These are phyloP conservation scores for Luehdorfia chinensis DNA, from an alignment of 1,140 invertebrate genomes.

Conservation along the genomic window DNA sequence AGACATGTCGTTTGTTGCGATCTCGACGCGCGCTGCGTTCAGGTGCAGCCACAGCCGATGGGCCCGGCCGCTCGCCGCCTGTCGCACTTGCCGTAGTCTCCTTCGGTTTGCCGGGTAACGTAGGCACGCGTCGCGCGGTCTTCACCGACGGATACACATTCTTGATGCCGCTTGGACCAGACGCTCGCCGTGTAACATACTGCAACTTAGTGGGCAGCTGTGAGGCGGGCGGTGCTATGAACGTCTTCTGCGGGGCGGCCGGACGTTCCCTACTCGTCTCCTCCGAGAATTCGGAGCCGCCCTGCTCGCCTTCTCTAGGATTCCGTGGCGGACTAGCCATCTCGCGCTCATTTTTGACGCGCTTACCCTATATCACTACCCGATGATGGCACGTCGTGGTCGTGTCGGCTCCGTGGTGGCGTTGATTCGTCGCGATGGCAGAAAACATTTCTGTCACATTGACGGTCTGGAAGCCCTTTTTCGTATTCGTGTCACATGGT, in stretches of 20 bases:
- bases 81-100: slow-evolving; percentile 28
- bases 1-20: slow-evolving; percentile 70
- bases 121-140: slow-evolving; percentile 58
- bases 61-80: slow-evolving; percentile 18
- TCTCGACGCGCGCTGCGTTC: slow-evolving; percentile 46
- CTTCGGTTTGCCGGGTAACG: slow-evolving; percentile 46
- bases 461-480: slow-evolving; percentile 74
- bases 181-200: slow-evolving; percentile 55
- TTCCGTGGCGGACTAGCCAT: slow-evolving; percentile 76
- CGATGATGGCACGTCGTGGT: slow-evolving; percentile 60
- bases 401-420: slow-evolving; percentile 49
- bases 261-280: slow-evolving; percentile 59
- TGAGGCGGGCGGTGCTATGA: slow-evolving; percentile 62
- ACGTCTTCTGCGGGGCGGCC: slow-evolving; percentile 70
- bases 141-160: slow-evolving; percentile 72
- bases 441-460: slow-evolving; percentile 77
- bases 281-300: slow-evolving; percentile 61
- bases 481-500: slow-evolving; percentile 77
- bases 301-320: slow-evolving; percentile 70
- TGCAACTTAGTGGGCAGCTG: slow-evolving; percentile 65
- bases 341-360: slow-evolving; percentile 75
- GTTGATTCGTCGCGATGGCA: slow-evolving; percentile 68
- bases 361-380: slow-evolving; percentile 64
- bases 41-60: slow-evolving; percentile 26
- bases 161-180: slow-evolving; percentile 67